phyloP scores from a whole-genome alignment of 2,888 invertebrate genomes.

The Falcaria lacertinaria region DNA sequence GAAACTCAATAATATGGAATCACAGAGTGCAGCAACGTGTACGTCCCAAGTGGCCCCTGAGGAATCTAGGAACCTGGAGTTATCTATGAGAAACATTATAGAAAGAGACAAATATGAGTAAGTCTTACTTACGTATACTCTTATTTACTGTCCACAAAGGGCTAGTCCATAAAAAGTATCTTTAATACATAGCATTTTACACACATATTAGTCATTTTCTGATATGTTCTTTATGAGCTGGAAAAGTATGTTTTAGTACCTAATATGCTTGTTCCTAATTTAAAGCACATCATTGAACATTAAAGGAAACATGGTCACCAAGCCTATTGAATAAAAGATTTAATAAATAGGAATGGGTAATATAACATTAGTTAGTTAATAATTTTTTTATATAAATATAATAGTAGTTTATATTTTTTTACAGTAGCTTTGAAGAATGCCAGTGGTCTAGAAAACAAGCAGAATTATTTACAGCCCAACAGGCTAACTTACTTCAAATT shows the following conservation, averaged over 20 bases:
- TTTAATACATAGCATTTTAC: no score
- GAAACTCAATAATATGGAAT: constrained; percentile 71
- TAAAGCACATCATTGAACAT: no score
- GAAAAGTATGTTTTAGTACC: no score
- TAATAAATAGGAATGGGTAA: no score
- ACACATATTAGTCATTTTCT: no score
- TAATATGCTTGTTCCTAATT: no score
- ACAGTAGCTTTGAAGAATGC: constrained; percentile 77
- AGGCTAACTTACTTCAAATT: constrained; percentile 89
- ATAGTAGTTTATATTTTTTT: constrained; percentile 9
- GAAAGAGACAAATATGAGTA: constrained; percentile 72
- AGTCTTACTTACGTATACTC: no score
- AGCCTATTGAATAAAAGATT: no score
- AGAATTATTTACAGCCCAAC: constrained; percentile 92
- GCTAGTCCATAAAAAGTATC: no score
- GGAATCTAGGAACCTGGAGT: constrained; percentile 56
- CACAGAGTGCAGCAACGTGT: constrained; percentile 32
- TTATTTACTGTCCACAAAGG: constrained; percentile 6
- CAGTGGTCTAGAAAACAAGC: constrained; percentile 94
- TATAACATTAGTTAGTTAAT: no score
- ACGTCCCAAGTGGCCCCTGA: constrained; percentile 46
- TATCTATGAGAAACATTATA: constrained; percentile 58
- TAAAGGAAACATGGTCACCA: no score
- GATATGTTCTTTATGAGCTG: no score
- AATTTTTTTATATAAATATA: constrained; percentile 3